These are phyloP conservation scores for Xiphophorus birchmanni DNA, from an alignment of 2,797 vertebrate species.

Conservation along the genomic window DNA sequence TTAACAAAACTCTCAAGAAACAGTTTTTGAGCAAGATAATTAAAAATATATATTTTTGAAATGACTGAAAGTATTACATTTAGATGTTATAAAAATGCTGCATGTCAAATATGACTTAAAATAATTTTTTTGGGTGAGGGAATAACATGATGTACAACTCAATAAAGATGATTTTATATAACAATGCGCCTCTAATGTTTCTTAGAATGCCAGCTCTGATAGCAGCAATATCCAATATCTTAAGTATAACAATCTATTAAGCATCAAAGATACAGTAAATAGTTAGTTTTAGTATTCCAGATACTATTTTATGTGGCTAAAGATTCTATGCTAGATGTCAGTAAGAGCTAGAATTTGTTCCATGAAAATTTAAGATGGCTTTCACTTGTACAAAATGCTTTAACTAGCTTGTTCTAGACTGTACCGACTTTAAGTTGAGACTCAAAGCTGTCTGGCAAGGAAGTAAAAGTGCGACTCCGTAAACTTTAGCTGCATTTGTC, in stretches of 20 bases:
- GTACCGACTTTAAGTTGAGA: background rate
- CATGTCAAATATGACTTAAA: too few species aligned
- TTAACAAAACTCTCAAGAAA: background rate
- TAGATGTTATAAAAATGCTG: too few species aligned
- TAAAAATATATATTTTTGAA: too few species aligned
- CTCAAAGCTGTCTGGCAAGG: background rate
- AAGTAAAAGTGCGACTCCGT: background rate
- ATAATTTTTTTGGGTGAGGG: too few species aligned
- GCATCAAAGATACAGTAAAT: background rate
- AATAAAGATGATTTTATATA: background rate
- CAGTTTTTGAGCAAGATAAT: background rate
- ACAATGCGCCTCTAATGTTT: too few species aligned
- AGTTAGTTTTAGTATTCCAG: background rate
- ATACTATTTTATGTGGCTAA: background rate
- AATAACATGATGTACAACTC: background rate
- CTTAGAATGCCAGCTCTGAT: background rate
- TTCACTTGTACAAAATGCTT: background rate
- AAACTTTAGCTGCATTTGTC: conserved; percentile 22
- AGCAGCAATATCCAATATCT: background rate
- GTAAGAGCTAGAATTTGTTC: background rate
- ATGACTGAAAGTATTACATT: too few species aligned
- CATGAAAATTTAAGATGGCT: background rate
- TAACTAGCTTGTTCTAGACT: background rate
- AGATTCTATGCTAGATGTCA: background rate
- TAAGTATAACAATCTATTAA: background rate